phyloP scores from a whole-genome alignment of 92 coral and sea anemone genomes.

The Epizoanthus ramosus region DNA sequence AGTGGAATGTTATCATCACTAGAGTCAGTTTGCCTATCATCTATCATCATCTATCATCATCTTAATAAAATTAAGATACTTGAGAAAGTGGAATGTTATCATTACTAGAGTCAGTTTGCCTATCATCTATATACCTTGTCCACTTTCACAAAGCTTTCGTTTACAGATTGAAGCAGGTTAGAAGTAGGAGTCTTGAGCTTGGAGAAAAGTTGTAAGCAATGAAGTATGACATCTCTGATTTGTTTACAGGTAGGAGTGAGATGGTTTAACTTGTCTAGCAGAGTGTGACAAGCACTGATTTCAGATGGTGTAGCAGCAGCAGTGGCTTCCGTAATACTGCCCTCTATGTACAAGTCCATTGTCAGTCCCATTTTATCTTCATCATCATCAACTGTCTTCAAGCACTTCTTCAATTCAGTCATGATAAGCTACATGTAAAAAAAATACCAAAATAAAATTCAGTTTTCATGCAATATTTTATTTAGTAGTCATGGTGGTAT shows the following conservation, averaged over 20 bases:
- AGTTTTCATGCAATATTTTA: neutral
- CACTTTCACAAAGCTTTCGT: neutral
- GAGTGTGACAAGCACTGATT: neutral
- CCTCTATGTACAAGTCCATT: neutral
- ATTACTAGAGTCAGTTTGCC: too few relatives aligned
- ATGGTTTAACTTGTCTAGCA: slow-evolving; percentile 30
- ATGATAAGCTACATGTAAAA: slow-evolving; percentile 20
- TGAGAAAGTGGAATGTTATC: too few relatives aligned
- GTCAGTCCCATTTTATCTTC: slow-evolving; percentile 14
- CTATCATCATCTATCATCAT: too few relatives aligned
- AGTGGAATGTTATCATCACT: too few relatives aligned
- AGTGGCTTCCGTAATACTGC: neutral
- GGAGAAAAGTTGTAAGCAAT: neutral
- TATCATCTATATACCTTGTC: too few relatives aligned
- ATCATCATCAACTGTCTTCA: slow-evolving; percentile 16
- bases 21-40: too few relatives aligned
- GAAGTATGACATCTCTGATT: slow-evolving; percentile 13
- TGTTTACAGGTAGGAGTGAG: neutral
- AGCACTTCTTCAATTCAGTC: slow-evolving; percentile 14
- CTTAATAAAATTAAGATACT: too few relatives aligned
- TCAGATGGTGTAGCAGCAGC: slow-evolving; percentile 3
- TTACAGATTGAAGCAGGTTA: neutral
- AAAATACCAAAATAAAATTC: neutral
- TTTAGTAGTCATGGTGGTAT: too few relatives aligned
- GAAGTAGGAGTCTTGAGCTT: slow-evolving; percentile 4